Evolutionary conservation across 1,140 invertebrate genomes (phyloP), one percentile per base, ranked within the genome.

Genomic region (Aphaenogaster ashmeadi): DNA sequence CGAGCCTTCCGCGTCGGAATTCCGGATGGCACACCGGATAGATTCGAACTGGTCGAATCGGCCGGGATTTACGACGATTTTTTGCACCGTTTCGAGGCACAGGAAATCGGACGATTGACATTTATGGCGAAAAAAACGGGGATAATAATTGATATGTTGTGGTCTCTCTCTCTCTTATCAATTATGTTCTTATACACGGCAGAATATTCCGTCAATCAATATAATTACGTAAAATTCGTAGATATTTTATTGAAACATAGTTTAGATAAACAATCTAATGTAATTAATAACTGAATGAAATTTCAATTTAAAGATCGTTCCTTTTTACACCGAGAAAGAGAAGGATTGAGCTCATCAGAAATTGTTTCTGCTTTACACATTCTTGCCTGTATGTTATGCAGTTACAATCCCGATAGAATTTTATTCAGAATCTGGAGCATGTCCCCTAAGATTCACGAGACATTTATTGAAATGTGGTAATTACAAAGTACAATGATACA

Each of bases 1-100:
- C 80, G 80, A 56, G 41, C 38, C 41, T 84, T 84, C 67, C 80
- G 8, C 80, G 33, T 75, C 80, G 80, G 79, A 83, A 56, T 58
- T 83, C 79, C 79, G 79, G 38, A 69, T 21, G 66, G 41, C 50
- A 79, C 47, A 66, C n/a, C 77, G 44, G 33, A 67, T 15, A 64
- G 21, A 72, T 66, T 66, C 60, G 77, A 79, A n/a, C 27, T 36
- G 62, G 15, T 9, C 15, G 41, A 18, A 50, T 54, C 50, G 47
- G 13, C 0, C 47, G 38, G 38, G 54, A 84, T 75, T 84, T 84
- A 74, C 41, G 38, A 1, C 41, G n/a, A 71, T 60, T 74, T 27
- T 83, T 83, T 58, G 52, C 11, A 15, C 8, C 38, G 33, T 33
- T 56, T 33, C 15, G 36, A n/a, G 7, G 18, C 9, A 21, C 13